These are phyloP conservation scores for Anas platyrhynchos DNA, from an alignment of 2,113 vertebrate genomes.

Conservation along the genomic window DNA sequence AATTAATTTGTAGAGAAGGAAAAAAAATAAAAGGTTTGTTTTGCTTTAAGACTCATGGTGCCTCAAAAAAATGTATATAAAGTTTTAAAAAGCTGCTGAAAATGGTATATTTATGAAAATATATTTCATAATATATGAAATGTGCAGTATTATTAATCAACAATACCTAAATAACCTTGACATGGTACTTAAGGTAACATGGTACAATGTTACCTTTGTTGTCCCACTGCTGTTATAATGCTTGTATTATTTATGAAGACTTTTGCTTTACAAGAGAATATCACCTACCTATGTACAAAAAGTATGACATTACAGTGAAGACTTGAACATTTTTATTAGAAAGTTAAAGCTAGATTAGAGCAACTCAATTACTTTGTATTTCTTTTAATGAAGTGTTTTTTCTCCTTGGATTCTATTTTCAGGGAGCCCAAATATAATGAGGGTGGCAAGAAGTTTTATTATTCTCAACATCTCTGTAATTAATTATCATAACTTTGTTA, in stretches of 20 bases:
- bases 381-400: constrained; percentile 32
- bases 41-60: background rate
- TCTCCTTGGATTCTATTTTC: background rate
- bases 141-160: background rate
- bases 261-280: constrained; percentile 2
- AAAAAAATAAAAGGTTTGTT: background rate
- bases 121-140: background rate
- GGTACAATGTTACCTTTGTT: background rate
- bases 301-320: background rate
- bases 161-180: constrained; percentile 2
- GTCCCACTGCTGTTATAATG: background rate
- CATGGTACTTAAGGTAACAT: background rate
- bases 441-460: background rate
- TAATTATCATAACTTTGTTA: constrained; percentile 44
- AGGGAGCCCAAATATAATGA: background rate
- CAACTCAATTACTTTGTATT: constrained; percentile 1
- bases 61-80: background rate
- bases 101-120: background rate
- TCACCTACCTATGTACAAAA: background rate
- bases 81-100: background rate
- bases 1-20: background rate
- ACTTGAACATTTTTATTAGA: constrained; percentile 34
- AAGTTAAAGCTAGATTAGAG: constrained; percentile 13
- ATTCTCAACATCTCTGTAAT: background rate
- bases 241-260: background rate